phyloP scores from a whole-genome alignment of 2,113 vertebrate genomes.

The Ranitomeya variabilis region DNA sequence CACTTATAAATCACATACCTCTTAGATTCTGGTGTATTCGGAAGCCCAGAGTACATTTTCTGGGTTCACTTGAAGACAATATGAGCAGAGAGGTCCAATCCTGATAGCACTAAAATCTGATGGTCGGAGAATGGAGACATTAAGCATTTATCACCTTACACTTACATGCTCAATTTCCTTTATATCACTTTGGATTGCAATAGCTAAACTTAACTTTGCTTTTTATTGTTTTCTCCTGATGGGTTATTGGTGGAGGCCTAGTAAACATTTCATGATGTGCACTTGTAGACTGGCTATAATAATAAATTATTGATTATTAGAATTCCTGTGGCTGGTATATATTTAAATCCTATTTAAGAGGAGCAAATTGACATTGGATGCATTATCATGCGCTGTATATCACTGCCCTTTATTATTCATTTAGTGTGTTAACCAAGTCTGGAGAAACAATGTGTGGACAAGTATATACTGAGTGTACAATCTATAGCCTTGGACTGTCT shows the following conservation, averaged over 20 bases:
- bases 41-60: too few relatives aligned
- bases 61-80: neutral
- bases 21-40: too few relatives aligned
- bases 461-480: neutral
- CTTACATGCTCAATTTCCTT: neutral
- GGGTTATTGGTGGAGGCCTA: neutral
- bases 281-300: neutral
- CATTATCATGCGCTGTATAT: neutral
- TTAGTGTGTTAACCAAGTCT: neutral
- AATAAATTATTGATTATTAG: conserved; percentile 4
- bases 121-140: neutral
- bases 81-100: neutral
- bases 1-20: too few relatives aligned
- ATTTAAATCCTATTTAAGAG: neutral
- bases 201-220: neutral
- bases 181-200: too few relatives aligned
- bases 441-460: neutral
- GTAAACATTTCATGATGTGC: neutral
- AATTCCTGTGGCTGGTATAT: neutral
- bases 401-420: neutral
- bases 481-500: neutral
- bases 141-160: neutral
- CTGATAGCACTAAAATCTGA: neutral
- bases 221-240: neutral
- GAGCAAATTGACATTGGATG: neutral